Evolutionary conservation across 2,888 invertebrate genomes (phyloP).

Genomic region (Ochropleura plecta): DNA sequence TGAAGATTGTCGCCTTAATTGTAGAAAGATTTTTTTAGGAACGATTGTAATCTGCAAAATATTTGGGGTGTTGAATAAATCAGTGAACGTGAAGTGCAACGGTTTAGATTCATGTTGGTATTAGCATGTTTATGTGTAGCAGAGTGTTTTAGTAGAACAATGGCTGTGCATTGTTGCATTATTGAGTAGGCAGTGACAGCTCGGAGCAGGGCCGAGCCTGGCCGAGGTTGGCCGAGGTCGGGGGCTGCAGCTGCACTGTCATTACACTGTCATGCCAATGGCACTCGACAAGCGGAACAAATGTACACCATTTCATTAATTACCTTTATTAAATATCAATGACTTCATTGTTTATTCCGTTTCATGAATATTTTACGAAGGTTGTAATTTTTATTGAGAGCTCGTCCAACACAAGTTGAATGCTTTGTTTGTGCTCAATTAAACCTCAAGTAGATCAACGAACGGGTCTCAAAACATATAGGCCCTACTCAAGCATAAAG

Average conservation of each 20-base stretch:
- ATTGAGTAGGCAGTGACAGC: conserved; percentile 82
- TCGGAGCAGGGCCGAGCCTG: conserved; percentile 56
- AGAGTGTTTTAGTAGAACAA: conserved; percentile 73
- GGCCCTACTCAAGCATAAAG: conserved; percentile 74
- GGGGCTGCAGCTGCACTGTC: conserved; percentile 84
- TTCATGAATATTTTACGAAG: conserved; percentile 34
- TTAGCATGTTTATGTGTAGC: conserved; percentile 60
- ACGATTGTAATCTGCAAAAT: conserved; percentile 68
- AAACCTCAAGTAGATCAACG: conserved; percentile 47
- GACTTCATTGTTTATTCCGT: conserved; percentile 49
- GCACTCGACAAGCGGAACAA: conserved; percentile 84
- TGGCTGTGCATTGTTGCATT: conserved; percentile 83
- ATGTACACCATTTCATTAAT: conserved; percentile 79
- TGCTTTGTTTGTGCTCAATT: conserved; percentile 20
- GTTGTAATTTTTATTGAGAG: background rate
- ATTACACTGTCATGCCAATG: conserved; percentile 76
- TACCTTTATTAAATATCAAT: conserved; percentile 69
- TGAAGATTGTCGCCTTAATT: conserved; percentile 90
- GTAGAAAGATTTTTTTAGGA: conserved; percentile 82
- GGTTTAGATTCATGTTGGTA: conserved; percentile 46
- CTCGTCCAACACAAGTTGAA: background rate
- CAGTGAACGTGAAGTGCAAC: conserved; percentile 30
- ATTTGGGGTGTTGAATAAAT: conserved; percentile 53
- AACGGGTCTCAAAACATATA: conserved; percentile 68
- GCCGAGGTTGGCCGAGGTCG: conserved; percentile 53